Evolutionary conservation across 2,888 invertebrate species (phyloP), one percentile per base, ranked within the genome.

Genomic region (Chrysina gloriosa): DNA sequence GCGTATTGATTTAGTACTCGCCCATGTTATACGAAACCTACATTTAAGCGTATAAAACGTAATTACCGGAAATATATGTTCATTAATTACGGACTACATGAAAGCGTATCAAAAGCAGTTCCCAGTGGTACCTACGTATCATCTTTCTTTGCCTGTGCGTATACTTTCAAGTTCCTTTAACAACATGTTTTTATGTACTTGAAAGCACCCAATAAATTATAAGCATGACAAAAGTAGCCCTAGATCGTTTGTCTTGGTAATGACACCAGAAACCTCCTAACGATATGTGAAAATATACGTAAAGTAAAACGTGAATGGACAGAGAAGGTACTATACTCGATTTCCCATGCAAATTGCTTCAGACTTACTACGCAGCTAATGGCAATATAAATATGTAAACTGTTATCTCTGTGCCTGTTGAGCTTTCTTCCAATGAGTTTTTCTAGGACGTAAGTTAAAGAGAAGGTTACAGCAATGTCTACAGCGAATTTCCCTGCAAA

Each of bases 361-460:
- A 23, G 23, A 39, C 6, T 25, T 31, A 19, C 39, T 25, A 23
- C 14, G 23, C 19, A 25, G 25, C 58, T 58, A 39, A 58, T 58
- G 23, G 39, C 25, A 25, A 7, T 25, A 58, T 58, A 58, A 58
- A 58, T 58, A 58, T 58, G 39, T 58, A 58, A 39, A 36, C 36
- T 58, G 58, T 39, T 39, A 58, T 39, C 42, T 23, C 39, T 14
- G 25, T 14, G 58, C 39, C 39, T 58, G 58, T 58, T 58, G 58
- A 39, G 39, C 36, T 14, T 50, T 58, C 25, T 25, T n/a, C 27
- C 23, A 25, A 25, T 27, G 11, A 25, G 14, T 1, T 39, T 25
- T n/a, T 14, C 1, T 14, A n/a, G 25, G 42, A 58, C 42, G 25
- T 58, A 39, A 39, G 58, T 58, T 39, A 58, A 14, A 39, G 21